These are phyloP conservation scores for Sus scrofa DNA, from an alignment of 2,113 vertebrate genomes.

Conservation along the genomic window T2T-Sscrofa CM000822.6:82458001-82458500, in stretches of 20 bases:
- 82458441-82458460: not conserved
- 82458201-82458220: not conserved
- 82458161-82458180: not conserved
- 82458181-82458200: not conserved
- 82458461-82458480: conserved; percentile 62
- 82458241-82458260: not conserved
- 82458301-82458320: not conserved
- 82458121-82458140: not conserved
- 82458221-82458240: not conserved
- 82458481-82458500: conserved; percentile 65
- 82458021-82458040: not conserved
- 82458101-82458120: not conserved
- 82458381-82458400: not conserved
- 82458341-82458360: conserved; percentile 32
- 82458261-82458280: not conserved
- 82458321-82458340: not conserved
- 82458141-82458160: not conserved
- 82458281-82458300: not conserved
- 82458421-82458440: conserved; percentile 55
- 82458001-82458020: not conserved
- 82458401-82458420: conserved; percentile 39
- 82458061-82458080: not conserved
- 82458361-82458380: not conserved
- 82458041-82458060: not conserved
- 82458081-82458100: not conserved